Percentiles rank a stretch among this genome's conserved stretches.
Conservation (phyloP, 2,888 invertebrate genomes). For the Deladenus siricidicola region DNA sequence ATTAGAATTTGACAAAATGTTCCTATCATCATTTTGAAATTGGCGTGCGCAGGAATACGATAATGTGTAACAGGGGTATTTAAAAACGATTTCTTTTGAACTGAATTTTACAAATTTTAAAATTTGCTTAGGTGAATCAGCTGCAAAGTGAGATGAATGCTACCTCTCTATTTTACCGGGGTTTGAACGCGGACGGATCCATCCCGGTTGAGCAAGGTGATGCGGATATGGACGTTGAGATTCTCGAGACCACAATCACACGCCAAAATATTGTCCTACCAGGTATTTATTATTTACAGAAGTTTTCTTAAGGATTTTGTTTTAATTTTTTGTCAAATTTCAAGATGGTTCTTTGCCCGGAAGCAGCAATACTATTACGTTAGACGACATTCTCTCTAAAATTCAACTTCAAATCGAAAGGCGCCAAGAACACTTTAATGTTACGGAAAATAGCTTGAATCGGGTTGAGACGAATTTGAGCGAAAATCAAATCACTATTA, state of each 20-base stretch:
- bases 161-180: conserved; percentile 13
- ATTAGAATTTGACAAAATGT: too few species aligned
- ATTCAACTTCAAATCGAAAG: not conserved
- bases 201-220: conserved; percentile 12
- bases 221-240: conserved; percentile 43
- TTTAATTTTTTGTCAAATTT: not conserved
- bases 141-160: conserved; percentile 27
- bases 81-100: too few species aligned
- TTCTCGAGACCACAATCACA: conserved; percentile 17
- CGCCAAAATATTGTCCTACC: not conserved
- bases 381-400: conserved; percentile 3
- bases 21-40: too few species aligned
- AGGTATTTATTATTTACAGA: not conserved
- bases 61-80: too few species aligned
- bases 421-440: conserved; percentile 5
- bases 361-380: not conserved
- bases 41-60: too few species aligned
- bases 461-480: not conserved
- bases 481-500: conserved; percentile 14
- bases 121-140: conserved; percentile 37
- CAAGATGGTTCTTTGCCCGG: not conserved
- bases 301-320: not conserved
- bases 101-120: too few species aligned
- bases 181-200: not conserved
- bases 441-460: not conserved